Evolutionary conservation across 2,888 invertebrate species (phyloP).

Genomic region (Drosophila kuntzei): DNA sequence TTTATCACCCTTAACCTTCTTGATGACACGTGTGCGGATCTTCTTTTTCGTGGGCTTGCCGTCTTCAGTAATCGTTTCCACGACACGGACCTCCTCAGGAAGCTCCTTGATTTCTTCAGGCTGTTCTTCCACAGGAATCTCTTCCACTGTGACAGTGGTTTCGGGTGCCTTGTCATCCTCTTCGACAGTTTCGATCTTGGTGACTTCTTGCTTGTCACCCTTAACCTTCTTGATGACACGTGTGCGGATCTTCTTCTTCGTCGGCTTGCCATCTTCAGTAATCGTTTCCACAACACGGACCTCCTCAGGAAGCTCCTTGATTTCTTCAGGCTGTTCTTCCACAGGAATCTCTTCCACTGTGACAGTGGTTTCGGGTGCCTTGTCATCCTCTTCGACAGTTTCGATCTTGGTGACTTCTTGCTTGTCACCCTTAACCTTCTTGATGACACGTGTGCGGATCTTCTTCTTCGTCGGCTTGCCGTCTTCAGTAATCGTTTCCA

Average conservation of each 20-base stretch:
- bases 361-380: conserved; percentile 23
- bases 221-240: conserved; percentile 34
- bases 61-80: conserved; percentile 36
- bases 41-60: conserved; percentile 48
- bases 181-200: conserved; percentile 33
- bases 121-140: conserved; percentile 13
- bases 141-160: conserved; percentile 24
- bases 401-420: conserved; percentile 38
- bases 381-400: conserved; percentile 34
- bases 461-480: conserved; percentile 31
- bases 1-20: conserved; percentile 49
- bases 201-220: conserved; percentile 35
- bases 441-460: conserved; percentile 33
- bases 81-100: conserved; percentile 48
- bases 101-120: conserved; percentile 36
- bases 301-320: conserved; percentile 28
- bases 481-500: conserved; percentile 15
- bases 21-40: conserved; percentile 49
- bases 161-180: conserved; percentile 32
- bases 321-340: conserved; percentile 15
- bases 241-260: conserved; percentile 35
- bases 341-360: conserved; percentile 18
- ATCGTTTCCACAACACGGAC: conserved; percentile 21
- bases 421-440: conserved; percentile 30
- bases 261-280: conserved; percentile 24